Percentiles rank a stretch among this genome's conserved stretches.
Evolutionary conservation across 2,888 invertebrate species (phyloP).

Genomic region (Chironomus riparius): DNA sequence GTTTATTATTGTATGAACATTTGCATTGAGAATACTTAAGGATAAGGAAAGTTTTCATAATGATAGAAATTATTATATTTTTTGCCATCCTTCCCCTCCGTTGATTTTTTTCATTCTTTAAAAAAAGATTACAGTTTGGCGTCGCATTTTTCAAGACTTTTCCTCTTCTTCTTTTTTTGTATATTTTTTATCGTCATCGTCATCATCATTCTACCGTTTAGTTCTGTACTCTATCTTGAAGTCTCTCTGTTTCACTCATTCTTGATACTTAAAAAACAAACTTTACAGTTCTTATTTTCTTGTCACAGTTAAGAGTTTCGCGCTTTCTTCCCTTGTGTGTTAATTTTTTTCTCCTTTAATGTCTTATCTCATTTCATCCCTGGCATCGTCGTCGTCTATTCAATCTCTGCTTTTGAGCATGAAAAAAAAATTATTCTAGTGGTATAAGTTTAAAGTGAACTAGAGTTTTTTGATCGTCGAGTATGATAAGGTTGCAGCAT

Average conservation of each 20-base stretch:
- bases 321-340: too few relatives aligned
- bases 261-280: background rate
- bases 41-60: conserved; percentile 2
- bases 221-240: background rate
- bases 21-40: background rate
- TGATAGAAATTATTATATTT: background rate
- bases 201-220: background rate
- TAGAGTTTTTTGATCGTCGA: too few relatives aligned
- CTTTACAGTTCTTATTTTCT: background rate
- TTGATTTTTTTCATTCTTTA: background rate
- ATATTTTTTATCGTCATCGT: background rate
- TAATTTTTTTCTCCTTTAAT: background rate
- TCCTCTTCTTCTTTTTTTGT: background rate
- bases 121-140: background rate
- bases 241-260: background rate
- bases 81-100: background rate
- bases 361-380: background rate
- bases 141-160: background rate
- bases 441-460: too few relatives aligned
- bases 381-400: too few relatives aligned
- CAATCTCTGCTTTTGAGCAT: too few relatives aligned
- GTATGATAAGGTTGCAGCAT: too few relatives aligned
- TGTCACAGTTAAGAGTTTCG: background rate
- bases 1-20: background rate
- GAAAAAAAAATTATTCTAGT: too few relatives aligned